A percentile compares a stretch with the other conserved stretches of the same genome.
Conservation (phyloP, 2,888 invertebrate species). For the Phaedon cochleariae region DNA sequence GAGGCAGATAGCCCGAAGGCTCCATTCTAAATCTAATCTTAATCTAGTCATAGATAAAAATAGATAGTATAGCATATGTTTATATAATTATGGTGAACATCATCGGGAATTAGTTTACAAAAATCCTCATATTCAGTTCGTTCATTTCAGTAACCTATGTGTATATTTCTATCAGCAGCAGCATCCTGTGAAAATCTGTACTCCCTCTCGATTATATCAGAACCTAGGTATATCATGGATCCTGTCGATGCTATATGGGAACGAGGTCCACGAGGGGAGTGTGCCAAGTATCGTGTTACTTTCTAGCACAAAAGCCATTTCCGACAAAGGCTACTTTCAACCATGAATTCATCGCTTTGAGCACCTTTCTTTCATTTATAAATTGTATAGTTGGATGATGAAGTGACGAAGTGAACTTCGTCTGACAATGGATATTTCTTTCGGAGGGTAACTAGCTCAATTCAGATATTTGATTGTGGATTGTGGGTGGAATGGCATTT, state of each 20-base stretch:
- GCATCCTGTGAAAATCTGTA: too few species aligned
- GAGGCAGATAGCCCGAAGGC: too few species aligned
- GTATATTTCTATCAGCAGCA: too few species aligned
- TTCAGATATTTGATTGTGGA: background rate
- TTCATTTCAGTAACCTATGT: too few species aligned
- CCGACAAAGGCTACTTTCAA: conserved; percentile 32
- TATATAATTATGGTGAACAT: too few species aligned
- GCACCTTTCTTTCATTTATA: conserved; percentile 34
- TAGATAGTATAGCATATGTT: too few species aligned
- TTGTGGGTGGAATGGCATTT: background rate
- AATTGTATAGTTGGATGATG: conserved; percentile 36
- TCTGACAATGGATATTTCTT: conserved; percentile 32
- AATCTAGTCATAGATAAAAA: too few species aligned
- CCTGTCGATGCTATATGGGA: background rate
- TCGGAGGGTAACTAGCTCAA: conserved; percentile 8
- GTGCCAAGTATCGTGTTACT: conserved; percentile 22
- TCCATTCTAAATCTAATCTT: too few species aligned
- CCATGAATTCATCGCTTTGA: conserved; percentile 37
- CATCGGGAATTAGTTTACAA: too few species aligned
- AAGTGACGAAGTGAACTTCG: conserved; percentile 28
- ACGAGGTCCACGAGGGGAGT: conserved; percentile 21
- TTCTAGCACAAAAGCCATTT: conserved; percentile 21
- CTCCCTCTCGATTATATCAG: too few species aligned
- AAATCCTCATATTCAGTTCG: too few species aligned
- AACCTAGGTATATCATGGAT: too few species aligned